Base-by-base conservation (phyloP, 2,113 vertebrate species). In the Thamnophis sirtalis region DNA sequence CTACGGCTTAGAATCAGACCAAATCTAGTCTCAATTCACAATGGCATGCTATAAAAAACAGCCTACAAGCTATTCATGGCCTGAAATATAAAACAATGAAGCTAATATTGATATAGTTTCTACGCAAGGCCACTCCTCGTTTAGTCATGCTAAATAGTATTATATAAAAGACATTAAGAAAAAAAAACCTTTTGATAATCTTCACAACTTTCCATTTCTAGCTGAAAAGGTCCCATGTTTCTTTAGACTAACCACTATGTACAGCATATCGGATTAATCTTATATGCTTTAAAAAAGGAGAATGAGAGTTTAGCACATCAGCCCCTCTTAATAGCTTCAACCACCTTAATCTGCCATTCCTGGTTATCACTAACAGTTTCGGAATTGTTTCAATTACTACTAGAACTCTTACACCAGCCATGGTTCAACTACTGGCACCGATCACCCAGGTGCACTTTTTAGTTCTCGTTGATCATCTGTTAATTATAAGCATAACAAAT, bases 171-270 rank as follows among this genome's bases (percentile, higher is more conserved):
- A 86, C 5, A 88, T n/a, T 49, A 91, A 60, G 91, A 26, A 80
- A 88, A 38, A 17, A 19, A 91, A 15, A 93, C 50, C n/a, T 63
- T 51, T 56, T 19, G 7, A 48, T 55, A 24, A 48, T 22, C 26
- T 53, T 24, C 24, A 19, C 28, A 51, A 51, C 11, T 51, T 17
- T 86, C 10, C 24, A 50, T 21, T 28, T 15, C 24, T 84, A 63
- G 13, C 51, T 92, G 87, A 38, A 91, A 89, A 84, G 19, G 89
- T 63, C 87, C 86, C 7, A 9, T 17, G 60, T 1, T 58, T 93
- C 58, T 86, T 55, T 51, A 73, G 58, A 54, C 21, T 91, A 50
- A 51, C 28, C 28, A 60, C 43, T 48, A 19, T 8, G 8, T 85
- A 85, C 33, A 85, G 33, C 2, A 49, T 49, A 38, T 80, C 15